phyloP scores from a whole-genome alignment of 2,797 vertebrate species.

The Balearica regulorum region DNA sequence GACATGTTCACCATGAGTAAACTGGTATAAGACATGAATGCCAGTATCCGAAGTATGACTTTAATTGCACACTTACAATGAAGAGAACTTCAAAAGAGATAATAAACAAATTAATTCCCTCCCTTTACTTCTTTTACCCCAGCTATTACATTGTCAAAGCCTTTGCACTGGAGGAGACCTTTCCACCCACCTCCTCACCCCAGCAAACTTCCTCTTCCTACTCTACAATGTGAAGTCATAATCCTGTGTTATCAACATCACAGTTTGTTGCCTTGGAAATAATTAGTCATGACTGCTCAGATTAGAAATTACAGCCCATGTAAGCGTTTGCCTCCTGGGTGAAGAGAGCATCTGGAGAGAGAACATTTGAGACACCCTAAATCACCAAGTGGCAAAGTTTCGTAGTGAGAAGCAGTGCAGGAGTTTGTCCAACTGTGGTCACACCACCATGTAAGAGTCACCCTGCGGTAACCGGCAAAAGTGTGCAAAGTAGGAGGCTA shows the following conservation, averaged over 20 bases:
- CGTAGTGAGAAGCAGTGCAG: neutral
- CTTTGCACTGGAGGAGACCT: neutral
- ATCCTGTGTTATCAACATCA: conserved; percentile 39
- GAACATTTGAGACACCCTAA: conserved; percentile 11
- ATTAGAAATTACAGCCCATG: conserved; percentile 44
- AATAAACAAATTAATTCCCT: conserved; percentile 38
- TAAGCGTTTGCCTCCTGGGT: neutral
- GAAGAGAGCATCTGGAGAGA: conserved; percentile 9
- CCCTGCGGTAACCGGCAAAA: neutral
- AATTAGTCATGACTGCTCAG: conserved; percentile 53
- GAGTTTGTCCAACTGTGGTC: neutral
- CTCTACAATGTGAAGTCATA: conserved; percentile 1
- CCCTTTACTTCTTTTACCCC: neutral
- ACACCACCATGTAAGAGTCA: neutral
- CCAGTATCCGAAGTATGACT: neutral
- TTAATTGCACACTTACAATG: neutral
- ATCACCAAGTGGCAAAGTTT: neutral
- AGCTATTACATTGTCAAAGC: conserved; percentile 14
- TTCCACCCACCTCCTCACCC: conserved; percentile 16
- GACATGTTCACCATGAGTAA: neutral
- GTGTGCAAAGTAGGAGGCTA: neutral
- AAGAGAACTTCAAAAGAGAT: neutral
- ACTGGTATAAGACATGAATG: neutral
- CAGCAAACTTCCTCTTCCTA: conserved; percentile 40
- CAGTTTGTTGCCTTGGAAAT: conserved; percentile 31